Base-by-base conservation (phyloP, 30 jellyfish, hydroid and myxozoan genomes). In the Pseudorhiza aurosa region DNA sequence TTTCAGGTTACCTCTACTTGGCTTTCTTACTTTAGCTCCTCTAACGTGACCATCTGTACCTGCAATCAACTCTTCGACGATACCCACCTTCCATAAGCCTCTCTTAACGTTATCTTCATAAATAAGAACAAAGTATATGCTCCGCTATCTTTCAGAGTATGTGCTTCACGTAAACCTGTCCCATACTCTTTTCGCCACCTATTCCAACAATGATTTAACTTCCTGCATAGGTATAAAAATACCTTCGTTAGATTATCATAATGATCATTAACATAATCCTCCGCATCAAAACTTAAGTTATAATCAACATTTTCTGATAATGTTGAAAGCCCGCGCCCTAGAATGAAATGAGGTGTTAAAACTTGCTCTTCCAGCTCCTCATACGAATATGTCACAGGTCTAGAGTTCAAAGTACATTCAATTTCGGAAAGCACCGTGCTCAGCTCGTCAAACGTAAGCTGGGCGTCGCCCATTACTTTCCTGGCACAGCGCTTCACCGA, bases 11-110 rank as follows among this genome's bases (percentile, higher is more conserved):
- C 33, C 92, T 85, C n/a, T n/a, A 1, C 65, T 46, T 37, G 68
- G 68, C 40, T 14, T 53, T 35, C 92, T 45, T 1, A 81, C 85
- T 85, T 65, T 82, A 28, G 95, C 87, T 6, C 95, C 95, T 42
- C 95, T 68, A 0, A 57, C 53, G n/a, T 32, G 36, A 5, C 95
- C 95, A 33, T 68, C 87, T 35, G 42, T 82, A 12, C 87, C 87
- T 14, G 14, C 6, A 6, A 82, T 59, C 17, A 82, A 47, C 15
- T 69, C 82, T 39, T 82, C 77, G 53, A 82, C 95, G 26, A 58
- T 57, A 32, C 57, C 88, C 8, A 57, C 27, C 65, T 70, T 82
- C 95, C 95, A 82, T 6, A 5, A 17, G 42, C 33, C 44, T 14
- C 95, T 58, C 64, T 82, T 82, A 4, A 6, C 15, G 33, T 57